Base-by-base conservation (phyloP, 2,888 invertebrate species). In the Drosophila birchii region DNA sequence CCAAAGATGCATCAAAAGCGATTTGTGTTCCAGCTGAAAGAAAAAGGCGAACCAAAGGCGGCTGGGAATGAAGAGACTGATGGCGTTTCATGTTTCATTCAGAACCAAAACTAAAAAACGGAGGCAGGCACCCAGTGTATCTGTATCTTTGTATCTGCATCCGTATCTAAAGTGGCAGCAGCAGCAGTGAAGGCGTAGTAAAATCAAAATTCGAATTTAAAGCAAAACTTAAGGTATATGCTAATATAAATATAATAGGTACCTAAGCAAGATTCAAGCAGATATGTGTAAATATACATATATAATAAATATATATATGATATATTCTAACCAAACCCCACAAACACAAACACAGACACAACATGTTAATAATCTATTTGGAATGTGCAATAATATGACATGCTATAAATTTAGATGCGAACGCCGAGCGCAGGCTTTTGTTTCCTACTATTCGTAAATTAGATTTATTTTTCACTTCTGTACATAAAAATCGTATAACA, bases 1-100 rank as follows among this genome's bases (percentile, higher is more conserved):
- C 92, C 92, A 92, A 92, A 92, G 92, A 92, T 91, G 90, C 90
- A 90, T 86, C 86, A 88, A 90, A 88, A 83, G 85, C 84, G 81
- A 82, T 81, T 76, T 75, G 66, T 23, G 66, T 66, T 71, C 66
- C 70, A 75, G 72, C 75, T 53, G 47, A 69, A 69, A 69, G 61
- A 12, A 74, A 70, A 73, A 55, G 29, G 68, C 32, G 69, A 47
- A 44, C 71, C 66, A 54, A 67, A 54, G 75, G 76, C 84, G 79
- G 85, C 89, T 88, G 84, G 87, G 88, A 36, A 49, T 57, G 84
- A 81, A 88, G 91, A 92, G 92, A 92, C 92, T 92, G 92, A 92
- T 88, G 87, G 90, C 91, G 88, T 91, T 92, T 91, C 90, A 91
- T 90, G 86, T 76, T 57, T 59, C 80, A 59, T 64, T 16, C 51